These are phyloP conservation scores for Pandemis heparana DNA, from an alignment of 2,888 invertebrate genomes.

Conservation along the genomic window DNA sequence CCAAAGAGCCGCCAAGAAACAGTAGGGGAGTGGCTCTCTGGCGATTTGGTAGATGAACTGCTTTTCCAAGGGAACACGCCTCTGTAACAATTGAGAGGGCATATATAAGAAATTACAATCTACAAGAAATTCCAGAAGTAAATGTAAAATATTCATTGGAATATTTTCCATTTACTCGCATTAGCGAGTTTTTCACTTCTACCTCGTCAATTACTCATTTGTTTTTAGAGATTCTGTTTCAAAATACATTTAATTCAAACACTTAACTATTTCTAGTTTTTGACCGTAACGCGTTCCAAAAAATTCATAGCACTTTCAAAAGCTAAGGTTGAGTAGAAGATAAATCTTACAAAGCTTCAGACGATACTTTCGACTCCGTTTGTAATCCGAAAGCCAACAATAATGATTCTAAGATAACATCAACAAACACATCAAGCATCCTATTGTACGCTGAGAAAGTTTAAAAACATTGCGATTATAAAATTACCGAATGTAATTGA, in stretches of 20 bases:
- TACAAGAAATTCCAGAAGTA: not conserved
- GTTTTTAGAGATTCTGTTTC: not conserved
- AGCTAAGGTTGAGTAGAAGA: slow-evolving; percentile 17
- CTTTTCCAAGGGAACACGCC: slow-evolving; percentile 85
- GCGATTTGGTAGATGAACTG: slow-evolving; percentile 66
- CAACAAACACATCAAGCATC: slow-evolving; percentile 8
- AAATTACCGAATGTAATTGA: slow-evolving; percentile 32
- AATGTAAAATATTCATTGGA: not conserved
- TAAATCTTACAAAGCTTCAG: not conserved
- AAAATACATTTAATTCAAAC: not conserved
- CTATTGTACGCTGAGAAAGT: slow-evolving; percentile 25
- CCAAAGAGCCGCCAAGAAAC: slow-evolving; percentile 76
- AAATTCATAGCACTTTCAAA: slow-evolving; percentile 4
- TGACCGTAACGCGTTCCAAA: not conserved
- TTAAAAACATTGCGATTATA: slow-evolving; percentile 23
- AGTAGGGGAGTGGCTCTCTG: slow-evolving; percentile 59
- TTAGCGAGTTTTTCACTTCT: no score
- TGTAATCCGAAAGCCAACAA: slow-evolving; percentile 3
- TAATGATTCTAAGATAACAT: slow-evolving; percentile 4
- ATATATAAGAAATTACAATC: not conserved
- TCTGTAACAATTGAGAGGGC: slow-evolving; percentile 70
- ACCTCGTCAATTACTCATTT: no score
- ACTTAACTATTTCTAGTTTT: not conserved
- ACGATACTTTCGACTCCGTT: not conserved
- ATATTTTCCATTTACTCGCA: no score